Percentiles rank a stretch among this genome's conserved stretches.
Conservation (phyloP, 2,888 invertebrate species). For the Drosophila pseudotalamancana region DNA sequence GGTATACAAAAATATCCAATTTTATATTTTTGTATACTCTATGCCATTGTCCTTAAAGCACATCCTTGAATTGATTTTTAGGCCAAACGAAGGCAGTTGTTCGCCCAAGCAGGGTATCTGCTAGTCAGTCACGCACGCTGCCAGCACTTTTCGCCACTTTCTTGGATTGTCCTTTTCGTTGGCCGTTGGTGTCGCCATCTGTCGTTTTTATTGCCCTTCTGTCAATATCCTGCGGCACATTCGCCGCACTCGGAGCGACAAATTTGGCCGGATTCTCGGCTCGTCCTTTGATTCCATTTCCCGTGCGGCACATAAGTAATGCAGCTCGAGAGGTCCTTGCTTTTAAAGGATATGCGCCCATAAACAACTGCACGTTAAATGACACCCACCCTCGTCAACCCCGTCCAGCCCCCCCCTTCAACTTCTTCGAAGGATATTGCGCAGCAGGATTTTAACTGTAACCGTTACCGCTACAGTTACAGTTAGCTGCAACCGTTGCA, state of each 20-base stretch:
- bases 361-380: conserved; percentile 75
- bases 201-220: conserved; percentile 71
- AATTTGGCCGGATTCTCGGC: conserved; percentile 53
- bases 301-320: conserved; percentile 56
- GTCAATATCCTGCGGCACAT: conserved; percentile 70
- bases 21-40: too few species aligned
- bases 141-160: too few species aligned
- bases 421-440: too few species aligned
- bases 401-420: background rate
- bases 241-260: conserved; percentile 38
- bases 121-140: too few species aligned
- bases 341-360: conserved; percentile 71
- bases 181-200: conserved; percentile 46
- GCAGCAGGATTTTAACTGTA: too few species aligned
- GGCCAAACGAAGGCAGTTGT: too few species aligned
- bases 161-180: conserved; percentile 25
- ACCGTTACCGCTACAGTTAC: too few species aligned
- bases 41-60: too few species aligned
- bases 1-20: too few species aligned
- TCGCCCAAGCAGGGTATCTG: too few species aligned
- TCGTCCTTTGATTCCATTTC: conserved; percentile 54
- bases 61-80: too few species aligned
- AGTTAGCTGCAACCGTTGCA: too few species aligned
- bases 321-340: conserved; percentile 37
- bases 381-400: conserved; percentile 37